Evolutionary conservation across 2,797 vertebrate genomes (phyloP), one percentile per base, ranked within the genome.

Genomic region (Lates japonicus): DNA sequence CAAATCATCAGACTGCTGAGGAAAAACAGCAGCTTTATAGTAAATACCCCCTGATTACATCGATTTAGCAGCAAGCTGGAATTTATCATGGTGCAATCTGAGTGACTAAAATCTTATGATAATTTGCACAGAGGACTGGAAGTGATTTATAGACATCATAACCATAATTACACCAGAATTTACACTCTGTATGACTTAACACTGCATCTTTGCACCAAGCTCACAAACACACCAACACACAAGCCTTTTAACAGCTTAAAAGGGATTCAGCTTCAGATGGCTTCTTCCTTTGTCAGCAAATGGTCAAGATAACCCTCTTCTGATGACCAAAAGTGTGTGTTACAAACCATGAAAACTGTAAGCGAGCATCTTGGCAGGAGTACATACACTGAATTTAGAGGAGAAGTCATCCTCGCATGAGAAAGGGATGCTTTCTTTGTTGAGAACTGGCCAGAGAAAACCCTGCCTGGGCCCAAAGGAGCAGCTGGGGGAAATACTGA

Each of bases 401-500:
- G 7, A 86, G 37, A 86, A 84, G 68, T 80, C 64, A 60, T 79
- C 54, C 11, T 74, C 69, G 62, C 86, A 80, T 86, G 86, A 80
- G 85, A 90, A 88, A 83, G 0, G 10, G 44, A 69, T 80, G 76
- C 54, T 80, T 86, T 81, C 67, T 64, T 65, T 80, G 64, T 61
- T 81, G 74, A 70, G 51, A 81, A 49, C n/a, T 9, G 20, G 62
- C 83, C 68, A 78, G 84, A 85, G 59, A 88, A 88, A 84, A 84
- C 64, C 25, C 58, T 37, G 70, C 66, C 67, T 49, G 80, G 78
- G 71, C 71, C 78, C 87, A 77, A 83, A 89, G 90, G 83, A 90
- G 67, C 85, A 89, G 85, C 82, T 85, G 89, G 84, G 31, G 85
- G 76, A 88, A 88, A 88, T 7, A 82, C 63, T 92, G 90, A 91